These are phyloP conservation scores for Eulithis prunata DNA, from an alignment of 2,888 invertebrate genomes.

Conservation along the genomic window DNA sequence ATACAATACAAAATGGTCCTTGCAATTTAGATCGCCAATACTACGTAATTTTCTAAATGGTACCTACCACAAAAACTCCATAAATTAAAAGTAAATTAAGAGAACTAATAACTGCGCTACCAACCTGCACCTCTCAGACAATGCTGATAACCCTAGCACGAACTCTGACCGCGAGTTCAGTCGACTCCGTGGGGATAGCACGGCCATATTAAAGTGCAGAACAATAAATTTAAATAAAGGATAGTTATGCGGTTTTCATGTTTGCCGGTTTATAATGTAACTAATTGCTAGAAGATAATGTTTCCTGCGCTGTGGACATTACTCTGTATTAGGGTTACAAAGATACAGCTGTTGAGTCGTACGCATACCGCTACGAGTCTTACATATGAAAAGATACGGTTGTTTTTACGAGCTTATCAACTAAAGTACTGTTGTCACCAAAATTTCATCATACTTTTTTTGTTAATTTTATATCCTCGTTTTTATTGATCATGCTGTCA, in stretches of 20 bases:
- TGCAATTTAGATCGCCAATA: too few relatives aligned
- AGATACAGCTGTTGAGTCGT: conserved; percentile 4
- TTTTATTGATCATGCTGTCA: too few relatives aligned
- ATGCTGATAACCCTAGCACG: conserved; percentile 48
- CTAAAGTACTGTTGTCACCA: too few relatives aligned
- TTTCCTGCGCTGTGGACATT: conserved; percentile 20
- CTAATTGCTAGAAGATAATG: conserved; percentile 45
- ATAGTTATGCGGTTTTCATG: conserved; percentile 78
- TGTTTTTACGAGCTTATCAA: too few relatives aligned
- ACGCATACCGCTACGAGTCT: too few relatives aligned
- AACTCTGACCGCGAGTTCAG: conserved; percentile 56
- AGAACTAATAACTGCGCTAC: not conserved
- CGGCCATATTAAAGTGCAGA: conserved; percentile 69
- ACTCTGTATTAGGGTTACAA: conserved; percentile 29
- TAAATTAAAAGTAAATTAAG: conserved; percentile 2
- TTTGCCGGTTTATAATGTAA: conserved; percentile 68
- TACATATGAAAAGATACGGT: too few relatives aligned
- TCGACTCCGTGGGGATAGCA: conserved; percentile 59
- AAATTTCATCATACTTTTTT: too few relatives aligned
- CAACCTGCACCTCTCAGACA: conserved; percentile 7
- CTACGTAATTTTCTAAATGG: too few relatives aligned
- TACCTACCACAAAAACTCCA: not conserved
- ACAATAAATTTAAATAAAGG: conserved; percentile 81
- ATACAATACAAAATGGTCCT: too few relatives aligned
- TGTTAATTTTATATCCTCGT: too few relatives aligned